Evolutionary conservation across 1,140 invertebrate genomes (phyloP), one percentile per base, ranked within the genome.

Genomic region (Anthonomus grandis): DNA sequence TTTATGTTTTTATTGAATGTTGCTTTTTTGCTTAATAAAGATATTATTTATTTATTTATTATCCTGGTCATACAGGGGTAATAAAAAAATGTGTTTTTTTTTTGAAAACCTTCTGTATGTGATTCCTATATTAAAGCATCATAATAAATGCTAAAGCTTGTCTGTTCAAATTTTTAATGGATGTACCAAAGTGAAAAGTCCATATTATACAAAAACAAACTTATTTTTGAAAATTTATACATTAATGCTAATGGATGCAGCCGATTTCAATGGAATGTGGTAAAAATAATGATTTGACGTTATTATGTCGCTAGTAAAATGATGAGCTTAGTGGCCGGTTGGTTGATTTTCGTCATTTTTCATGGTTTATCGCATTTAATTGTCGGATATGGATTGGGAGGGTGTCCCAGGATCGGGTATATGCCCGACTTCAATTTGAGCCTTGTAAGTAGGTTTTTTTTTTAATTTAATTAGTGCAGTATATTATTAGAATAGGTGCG

Each of bases 391-490:
- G 80, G 80, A 25, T 74, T 83, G 27, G 83, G 82, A 53, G 76
- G 74, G 66, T 85, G 82, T 70, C 82, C 82, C 8, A 75, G 78
- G 48, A 79, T 81, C 64, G 75, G 75, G 56, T 76, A 78, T 59
- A 76, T 83, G 66, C 75, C 79, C 21, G 74, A 83, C 70, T 83
- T 83, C 62, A 79, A 83, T 63, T 75, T 82, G 57, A 75, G 71
- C 48, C 74, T 70, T 69, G 83, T 84, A 69, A 80, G 77, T 75
- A 22, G 4, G 6, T 41, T 2, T 24, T 23, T 39, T 21, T 49
- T 8, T 9, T 15, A 13, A 12, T 42, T 4, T 27, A 12, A 15
- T 4, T 41, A 39, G n/a, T 4, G 3, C 0, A n/a, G n/a, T n/a
- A n/a, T n/a, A n/a, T n/a, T n/a, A n/a, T n/a, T n/a, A n/a, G n/a